Base-by-base conservation (phyloP, 2,113 vertebrate species). In the Hippocampus mohnikei region DNA sequence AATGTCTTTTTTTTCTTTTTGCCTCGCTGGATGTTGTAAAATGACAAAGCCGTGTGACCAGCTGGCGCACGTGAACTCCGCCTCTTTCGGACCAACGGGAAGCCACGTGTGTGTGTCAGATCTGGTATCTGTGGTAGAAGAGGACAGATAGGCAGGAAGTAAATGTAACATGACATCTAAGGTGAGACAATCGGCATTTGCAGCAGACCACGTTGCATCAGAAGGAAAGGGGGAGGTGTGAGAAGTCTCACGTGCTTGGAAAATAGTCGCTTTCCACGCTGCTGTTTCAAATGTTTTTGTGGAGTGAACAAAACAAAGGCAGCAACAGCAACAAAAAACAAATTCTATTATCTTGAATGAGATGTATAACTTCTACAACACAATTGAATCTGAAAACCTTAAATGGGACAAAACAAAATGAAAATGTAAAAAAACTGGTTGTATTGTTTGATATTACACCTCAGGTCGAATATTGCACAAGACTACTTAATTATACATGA, bases 81-180 rank as follows among this genome's bases (percentile, higher is more conserved):
- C 84, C 84, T 16, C 8, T 23, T 44, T 18, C 46, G 12, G 0
- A 23, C 59, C 72, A 67, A 73, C 78, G 63, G 78, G 78, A 85
- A 81, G 61, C 52, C n/a, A 65, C 41, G 4, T 23, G 12, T 1
- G 20, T 4, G 0, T 15, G 7, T 15, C 40, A 18, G 42, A 65
- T 15, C 8, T 21, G 4, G 7, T 21, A 27, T 52, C 46, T 50
- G 7, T 23, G 21, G 13, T 58, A 12, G 8, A 15, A 18, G 64
- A 3, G 13, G 62, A 25, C 41, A 11, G 61, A 2, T 23, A 25
- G 21, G 40, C n/a, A 5, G 15, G 18, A 23, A 23, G 61, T 5
- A 13, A 53, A n/a, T 53, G 50, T 53, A 25, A 44, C 23, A 8
- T 25, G 42, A 44, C 12, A 16, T 46, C 12, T 15, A 64, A 23